These are phyloP conservation scores for Bombyx mandarina DNA, from an alignment of 1,140 invertebrate genomes.

Conservation along the genomic window DNA sequence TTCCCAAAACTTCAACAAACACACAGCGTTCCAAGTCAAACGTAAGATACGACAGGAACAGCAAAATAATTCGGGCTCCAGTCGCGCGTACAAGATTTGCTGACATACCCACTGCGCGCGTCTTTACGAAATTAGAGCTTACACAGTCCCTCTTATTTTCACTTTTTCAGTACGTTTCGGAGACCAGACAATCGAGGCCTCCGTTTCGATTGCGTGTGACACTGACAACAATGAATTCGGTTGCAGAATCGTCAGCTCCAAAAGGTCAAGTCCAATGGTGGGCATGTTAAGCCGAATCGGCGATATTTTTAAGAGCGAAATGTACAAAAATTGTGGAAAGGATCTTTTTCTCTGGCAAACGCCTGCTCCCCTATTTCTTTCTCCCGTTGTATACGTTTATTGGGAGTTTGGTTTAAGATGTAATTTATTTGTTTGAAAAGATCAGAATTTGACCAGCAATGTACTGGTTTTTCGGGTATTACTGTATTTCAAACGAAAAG, in stretches of 20 bases:
- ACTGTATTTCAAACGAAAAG: too few relatives aligned
- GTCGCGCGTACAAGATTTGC: conserved; percentile 13
- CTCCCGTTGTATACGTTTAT: conserved; percentile 47
- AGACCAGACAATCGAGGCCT: conserved; percentile 21
- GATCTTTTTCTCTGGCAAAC: conserved; percentile 32
- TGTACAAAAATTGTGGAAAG: conserved; percentile 42
- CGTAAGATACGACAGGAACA: too few relatives aligned
- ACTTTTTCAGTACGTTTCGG: conserved; percentile 41
- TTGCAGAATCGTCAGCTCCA: neutral
- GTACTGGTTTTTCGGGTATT: too few relatives aligned
- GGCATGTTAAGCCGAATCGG: conserved; percentile 26
- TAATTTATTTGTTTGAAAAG: conserved; percentile 44
- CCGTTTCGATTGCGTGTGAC: conserved; percentile 1
- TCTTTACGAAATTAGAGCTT: conserved; percentile 46
- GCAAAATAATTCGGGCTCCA: too few relatives aligned
- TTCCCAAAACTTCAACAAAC: too few relatives aligned
- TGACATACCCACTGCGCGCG: conserved; percentile 24
- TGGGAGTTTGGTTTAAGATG: conserved; percentile 40
- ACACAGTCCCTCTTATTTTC: conserved; percentile 47
- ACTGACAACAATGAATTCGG: neutral
- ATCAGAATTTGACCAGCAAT: too few relatives aligned
- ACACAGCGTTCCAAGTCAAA: too few relatives aligned
- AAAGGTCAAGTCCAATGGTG: conserved; percentile 25
- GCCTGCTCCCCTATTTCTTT: conserved; percentile 57
- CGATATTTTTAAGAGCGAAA: conserved; percentile 30